Base-by-base conservation (phyloP, 2,797 vertebrate genomes). In the Rachycentron canadum region DNA sequence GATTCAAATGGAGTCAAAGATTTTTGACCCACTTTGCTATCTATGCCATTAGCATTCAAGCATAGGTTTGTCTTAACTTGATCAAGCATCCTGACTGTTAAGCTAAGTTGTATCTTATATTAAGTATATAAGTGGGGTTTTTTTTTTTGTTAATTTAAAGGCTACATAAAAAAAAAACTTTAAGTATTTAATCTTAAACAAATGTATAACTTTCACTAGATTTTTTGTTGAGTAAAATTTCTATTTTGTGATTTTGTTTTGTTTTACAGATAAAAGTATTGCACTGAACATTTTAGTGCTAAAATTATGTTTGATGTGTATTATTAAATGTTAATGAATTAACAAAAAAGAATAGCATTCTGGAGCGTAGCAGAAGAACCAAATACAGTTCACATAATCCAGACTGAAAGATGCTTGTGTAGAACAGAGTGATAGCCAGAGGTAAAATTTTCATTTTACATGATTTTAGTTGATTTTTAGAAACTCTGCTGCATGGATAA, bases 391-490 rank as follows among this genome's bases (percentile, higher is more conserved):
- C 16, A 57, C 36, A 64, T 63, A 30, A 71, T 52, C 2, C 59
- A 58, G 64, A 36, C 50, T 71, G 64, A 77, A 60, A 32, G 70
- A 79, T 1, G 61, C 49, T 32, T 40, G 55, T 66, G 47, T 19
- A 47, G 34, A 66, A 70, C 78, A 76, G 55, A 55, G 69, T 52
- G 49, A 71, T 47, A 2, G 62, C 81, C 76, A 71, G 61, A 85
- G 82, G 75, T 68, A 19, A 67, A 9, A 40, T 71, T 57, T 72
- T 63, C 56, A 69, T 75, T 79, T 83, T 43, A 66, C 40, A 69
- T 79, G 63, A 78, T 63, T 73, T 64, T 45, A 36, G 75, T 61
- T 72, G 65, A n/a, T 76, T 73, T 43, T 68, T 40, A 50, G 62
- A 73, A 61, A 36, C 47, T 73, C 56, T 11, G 43, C 69, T 19